Evolutionary conservation across 2,113 vertebrate genomes (phyloP).

Genomic region (Mormyrus lacerda): DNA sequence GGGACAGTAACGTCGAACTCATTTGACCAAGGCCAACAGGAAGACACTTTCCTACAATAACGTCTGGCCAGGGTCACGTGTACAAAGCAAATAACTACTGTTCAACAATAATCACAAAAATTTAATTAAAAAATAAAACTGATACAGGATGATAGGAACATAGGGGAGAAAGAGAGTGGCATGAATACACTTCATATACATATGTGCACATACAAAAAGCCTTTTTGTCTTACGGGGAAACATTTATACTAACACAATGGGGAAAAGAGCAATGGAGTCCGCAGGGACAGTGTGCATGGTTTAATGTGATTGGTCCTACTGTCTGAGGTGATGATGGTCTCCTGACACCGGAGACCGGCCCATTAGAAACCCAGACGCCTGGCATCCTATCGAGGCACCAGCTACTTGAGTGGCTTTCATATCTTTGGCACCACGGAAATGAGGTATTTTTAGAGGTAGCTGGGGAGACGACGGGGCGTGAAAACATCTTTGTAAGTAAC

Average conservation of each 20-base stretch:
- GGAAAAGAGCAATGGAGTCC: not conserved
- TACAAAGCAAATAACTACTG: not conserved
- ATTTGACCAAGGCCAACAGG: not conserved
- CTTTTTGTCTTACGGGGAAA: not conserved
- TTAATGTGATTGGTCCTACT: not conserved
- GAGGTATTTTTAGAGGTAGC: conserved; percentile 48
- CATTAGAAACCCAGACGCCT: conserved; percentile 35
- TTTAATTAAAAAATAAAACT: not conserved
- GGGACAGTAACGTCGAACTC: not conserved
- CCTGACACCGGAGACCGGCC: conserved; percentile 24
- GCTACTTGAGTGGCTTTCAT: conserved; percentile 39
- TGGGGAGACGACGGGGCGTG: conserved; percentile 13
- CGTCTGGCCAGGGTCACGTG: not conserved
- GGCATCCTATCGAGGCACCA: conserved; percentile 48
- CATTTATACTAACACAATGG: not conserved
- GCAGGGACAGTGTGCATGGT: not conserved
- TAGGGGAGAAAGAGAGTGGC: not conserved
- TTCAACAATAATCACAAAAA: not conserved
- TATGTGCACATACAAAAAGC: not conserved
- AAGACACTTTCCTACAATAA: not conserved
- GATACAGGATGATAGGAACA: not conserved
- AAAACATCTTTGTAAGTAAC: not conserved
- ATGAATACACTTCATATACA: not conserved
- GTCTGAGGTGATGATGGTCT: conserved; percentile 5
- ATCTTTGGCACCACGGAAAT: conserved; percentile 36